A percentile compares a stretch with the other conserved stretches of the same genome.
Conservation (phyloP, 2,113 vertebrate genomes). For the Onychostoma macrolepis region DNA sequence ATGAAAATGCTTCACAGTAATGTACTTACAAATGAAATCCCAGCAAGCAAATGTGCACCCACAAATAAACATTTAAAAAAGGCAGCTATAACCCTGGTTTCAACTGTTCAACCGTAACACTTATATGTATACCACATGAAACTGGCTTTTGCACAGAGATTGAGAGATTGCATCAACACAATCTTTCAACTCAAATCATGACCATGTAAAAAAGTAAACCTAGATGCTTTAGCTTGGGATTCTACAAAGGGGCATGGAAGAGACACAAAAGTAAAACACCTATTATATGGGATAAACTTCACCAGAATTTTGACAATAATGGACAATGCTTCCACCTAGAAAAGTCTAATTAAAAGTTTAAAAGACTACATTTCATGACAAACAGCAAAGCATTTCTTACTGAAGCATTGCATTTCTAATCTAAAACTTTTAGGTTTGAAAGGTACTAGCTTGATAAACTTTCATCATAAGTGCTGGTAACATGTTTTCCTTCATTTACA, state of each 20-base stretch:
- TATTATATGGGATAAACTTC: neutral
- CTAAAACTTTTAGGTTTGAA: neutral
- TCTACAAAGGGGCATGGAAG: neutral
- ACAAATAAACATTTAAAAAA: conserved; percentile 7
- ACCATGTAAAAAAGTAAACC: neutral
- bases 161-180: neutral
- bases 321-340: neutral
- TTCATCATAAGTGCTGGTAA: neutral
- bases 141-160: neutral
- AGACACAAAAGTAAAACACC: neutral
- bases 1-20: neutral
- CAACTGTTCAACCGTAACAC: neutral
- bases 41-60: neutral
- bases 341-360: neutral
- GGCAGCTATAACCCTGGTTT: neutral
- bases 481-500: neutral
- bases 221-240: neutral
- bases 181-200: neutral
- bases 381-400: neutral
- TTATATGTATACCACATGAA: neutral
- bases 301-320: neutral
- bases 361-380: too few relatives aligned
- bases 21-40: neutral
- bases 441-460: neutral
- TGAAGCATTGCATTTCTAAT: neutral